Evolutionary conservation across 92 coral and sea anemone species (phyloP), one percentile per base, ranked within the genome.

Genomic region (Porites evermanni): DNA sequence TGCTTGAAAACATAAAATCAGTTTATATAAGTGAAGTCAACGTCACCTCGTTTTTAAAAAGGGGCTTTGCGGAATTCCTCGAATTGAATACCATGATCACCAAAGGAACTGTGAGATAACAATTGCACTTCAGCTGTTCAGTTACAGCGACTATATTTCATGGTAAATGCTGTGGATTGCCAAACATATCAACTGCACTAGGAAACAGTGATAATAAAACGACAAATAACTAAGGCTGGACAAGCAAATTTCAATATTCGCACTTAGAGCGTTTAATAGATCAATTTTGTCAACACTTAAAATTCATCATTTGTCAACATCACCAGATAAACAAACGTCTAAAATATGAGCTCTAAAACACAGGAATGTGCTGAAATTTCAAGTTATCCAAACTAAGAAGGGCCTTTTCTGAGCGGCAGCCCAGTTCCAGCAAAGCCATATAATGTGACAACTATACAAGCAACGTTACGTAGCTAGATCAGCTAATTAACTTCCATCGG

Each of bases 241-340:
- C 29, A 51, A 72, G 19, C 7, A n/a, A 23, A 5, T 26, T 38
- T 14, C 53, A 56, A 13, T 29, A 12, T 17, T 12, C 44, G 83
- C 72, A n/a, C 13, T 38, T 72, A 16, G 12, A 24, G n/a, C 20
- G 51, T 53, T 65, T 32, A 24, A 23, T 63, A 75, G 56, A 68
- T 67, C 24, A 69, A 29, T 29, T 26, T 80, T 38, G 67, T 80
- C 76, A 80, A 80, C 76, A 80, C 32, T 53, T 38, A 54, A 69
- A 79, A 66, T 67, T 21, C 84, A 67, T 53, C 53, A 8, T 79
- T 65, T 64, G 72, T 79, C 56, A 79, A 64, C 63, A 64, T 7
- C 51, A 21, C 1, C 23, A 9, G 21, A 12, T 51, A 79, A 79
- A n/a, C 44, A 19, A 6, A 50, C 13, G 38, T 19, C 44, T 54